Conservation (phyloP, 2,113 vertebrate genomes). For the sheep (Ovis aries) region ARS-UI_Ramb_v3.0 NC_056060.1:83366001-83366500, state of each 20-base stretch:
- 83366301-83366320: not conserved
- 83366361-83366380: slow-evolving; percentile 70
- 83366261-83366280: accelerated
- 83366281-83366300: accelerated
- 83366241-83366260: accelerated
- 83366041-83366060: not conserved
- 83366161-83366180: not conserved
- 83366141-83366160: not conserved
- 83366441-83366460: slow-evolving; percentile 34
- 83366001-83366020: not conserved
- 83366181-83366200: not conserved
- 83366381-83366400: slow-evolving; percentile 68
- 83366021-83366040: not conserved
- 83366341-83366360: slow-evolving; percentile 72
- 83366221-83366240: too few relatives aligned
- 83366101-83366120: slow-evolving; percentile 21
- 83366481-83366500: not conserved
- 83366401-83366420: slow-evolving; percentile 39
- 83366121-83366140: not conserved
- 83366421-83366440: not conserved
- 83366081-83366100: not conserved
- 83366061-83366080: not conserved
- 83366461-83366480: not conserved
- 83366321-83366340: slow-evolving; percentile 7
- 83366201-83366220: accelerated